phyloP scores from a whole-genome alignment of 2,888 invertebrate genomes.

The Caenorhabditis parvicauda region DNA sequence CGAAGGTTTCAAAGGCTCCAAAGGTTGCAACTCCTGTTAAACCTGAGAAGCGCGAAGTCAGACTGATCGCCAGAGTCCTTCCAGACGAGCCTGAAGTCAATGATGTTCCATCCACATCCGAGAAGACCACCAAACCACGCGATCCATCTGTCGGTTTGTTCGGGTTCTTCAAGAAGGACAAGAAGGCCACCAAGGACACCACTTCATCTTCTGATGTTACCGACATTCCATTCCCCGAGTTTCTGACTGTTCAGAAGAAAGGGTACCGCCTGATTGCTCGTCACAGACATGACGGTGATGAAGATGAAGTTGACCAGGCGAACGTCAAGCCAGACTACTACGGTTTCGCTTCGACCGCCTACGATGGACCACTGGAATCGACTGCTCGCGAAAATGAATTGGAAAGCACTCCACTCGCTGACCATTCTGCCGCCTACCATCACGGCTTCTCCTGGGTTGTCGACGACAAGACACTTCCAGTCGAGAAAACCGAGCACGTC shows the following conservation, averaged over 20 bases:
- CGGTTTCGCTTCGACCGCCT: constrained; percentile 7
- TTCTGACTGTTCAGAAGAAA: constrained; percentile 4
- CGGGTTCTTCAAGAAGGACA: too few species aligned
- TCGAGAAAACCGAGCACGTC: too few species aligned
- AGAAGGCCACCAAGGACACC: too few species aligned
- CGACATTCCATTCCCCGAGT: too few species aligned
- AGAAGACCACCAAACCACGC: constrained; percentile 7
- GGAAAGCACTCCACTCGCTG: too few species aligned
- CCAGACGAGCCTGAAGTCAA: constrained; percentile 6
- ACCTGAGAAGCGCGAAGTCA: constrained; percentile 6
- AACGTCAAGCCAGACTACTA: constrained; percentile 11
- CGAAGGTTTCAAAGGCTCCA: constrained; percentile 12
- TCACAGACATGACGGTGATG: constrained; percentile 14
- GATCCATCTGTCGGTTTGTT: constrained; percentile 9
- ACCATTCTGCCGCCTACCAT: too few species aligned
- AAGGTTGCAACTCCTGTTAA: constrained; percentile 2
- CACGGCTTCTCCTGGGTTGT: too few species aligned
- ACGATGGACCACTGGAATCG: constrained; percentile 21
- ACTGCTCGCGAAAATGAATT: too few species aligned
- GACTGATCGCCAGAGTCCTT: constrained; percentile 9
- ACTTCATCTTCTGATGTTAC: too few species aligned
- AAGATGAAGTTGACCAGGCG: constrained; percentile 14
- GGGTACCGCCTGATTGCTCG: constrained; percentile 5
- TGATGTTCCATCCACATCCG: background rate
- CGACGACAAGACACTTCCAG: too few species aligned